Base-by-base conservation (phyloP, 2,797 vertebrate genomes). In the Cynodonichthys magdalenae region DNA sequence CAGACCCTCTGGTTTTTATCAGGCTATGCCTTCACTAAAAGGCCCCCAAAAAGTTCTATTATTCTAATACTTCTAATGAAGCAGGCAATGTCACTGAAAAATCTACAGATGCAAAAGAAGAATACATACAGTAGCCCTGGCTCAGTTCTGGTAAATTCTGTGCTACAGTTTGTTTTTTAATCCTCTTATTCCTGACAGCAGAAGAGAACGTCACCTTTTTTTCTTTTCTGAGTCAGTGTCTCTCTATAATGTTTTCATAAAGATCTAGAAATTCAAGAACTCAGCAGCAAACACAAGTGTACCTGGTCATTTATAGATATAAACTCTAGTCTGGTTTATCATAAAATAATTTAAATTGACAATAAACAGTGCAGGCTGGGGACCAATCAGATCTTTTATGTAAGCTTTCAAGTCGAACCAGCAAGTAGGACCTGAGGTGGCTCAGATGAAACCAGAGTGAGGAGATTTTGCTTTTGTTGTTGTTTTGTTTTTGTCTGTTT, bases 381-480 rank as follows among this genome's bases (percentile, higher is more conserved):
- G 11, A 41, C n/a, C 15, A 4, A 12, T 14, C 3, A 56, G 28
- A 31, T 28, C 5, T 68, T 54, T 71, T n/a, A 19, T 53, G 56
- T 63, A 66, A 83, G 72, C 74, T 74, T 71, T 72, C 15, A 44
- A 34, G 66, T 49, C 57, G 29, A 47, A 69, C 56, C 51, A 72
- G 74, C 66, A 87, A 81, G 71, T 67, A 51, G 70, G 68, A 75
- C 74, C 76, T 67, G 55, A 46, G 59, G 74, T 75, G 60, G 60
- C 45, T 74, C 31, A 47, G 49, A 67, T 78, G 56, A 74, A 69
- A 65, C 44, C 14, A 52, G 50, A 78, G 48, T 71, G 64, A 77
- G 55, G 4, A 12, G 19, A 11, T 20, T 47, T 47, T 78, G 64
- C 79, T 87, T 87, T 9, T 36, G 8, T 11, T 39, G 10, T 39